Evolutionary conservation across 2,888 invertebrate genomes (phyloP), one percentile per base, ranked within the genome.

Genomic region (Vanessa cardui): DNA sequence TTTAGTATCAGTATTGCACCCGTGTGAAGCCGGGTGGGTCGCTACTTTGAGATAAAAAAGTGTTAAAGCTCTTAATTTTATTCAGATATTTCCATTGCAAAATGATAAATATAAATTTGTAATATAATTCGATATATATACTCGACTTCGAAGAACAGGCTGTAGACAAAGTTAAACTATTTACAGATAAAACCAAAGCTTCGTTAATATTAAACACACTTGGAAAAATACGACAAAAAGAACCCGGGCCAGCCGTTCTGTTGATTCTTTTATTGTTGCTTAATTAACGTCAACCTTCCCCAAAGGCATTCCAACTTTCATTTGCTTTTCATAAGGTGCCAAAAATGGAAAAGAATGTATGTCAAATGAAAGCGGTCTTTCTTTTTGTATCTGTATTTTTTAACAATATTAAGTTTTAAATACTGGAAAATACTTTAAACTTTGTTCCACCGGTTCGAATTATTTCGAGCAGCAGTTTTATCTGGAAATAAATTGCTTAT

Each of bases 301-400:
- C 21, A 58, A 52, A 61, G 39, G 47, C n/a, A 56, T 61, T 60
- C 54, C 52, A 58, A 59, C 61, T 66, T 62, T 56, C 60, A 54
- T 66, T 62, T 26, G 50, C 50, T 58, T 68, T 59, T 63, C 59
- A 63, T 47, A 46, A 46, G 56, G 50, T 31, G 33, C 52, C 59
- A 46, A 33, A 69, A 65, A 69, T 59, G 69, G 69, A 62, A 39
- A 58, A 52, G 59, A 62, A 65, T 69, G 56, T 69, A 62, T 62
- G 69, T 62, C 65, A 58, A 44, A 21, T 12, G 63, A 49, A 59
- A 62, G 64, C 39, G 20, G 20, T 47, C 66, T 33, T 62, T 46
- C 60, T 45, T 31, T 20, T 54, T 26, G 45, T 8, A 26, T 45
- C 31, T 31, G 31, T n/a, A 31, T 31, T 31, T 31, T n/a, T 54